Base-by-base conservation (phyloP, 1,140 invertebrate genomes). In the Battus philenor region DNA sequence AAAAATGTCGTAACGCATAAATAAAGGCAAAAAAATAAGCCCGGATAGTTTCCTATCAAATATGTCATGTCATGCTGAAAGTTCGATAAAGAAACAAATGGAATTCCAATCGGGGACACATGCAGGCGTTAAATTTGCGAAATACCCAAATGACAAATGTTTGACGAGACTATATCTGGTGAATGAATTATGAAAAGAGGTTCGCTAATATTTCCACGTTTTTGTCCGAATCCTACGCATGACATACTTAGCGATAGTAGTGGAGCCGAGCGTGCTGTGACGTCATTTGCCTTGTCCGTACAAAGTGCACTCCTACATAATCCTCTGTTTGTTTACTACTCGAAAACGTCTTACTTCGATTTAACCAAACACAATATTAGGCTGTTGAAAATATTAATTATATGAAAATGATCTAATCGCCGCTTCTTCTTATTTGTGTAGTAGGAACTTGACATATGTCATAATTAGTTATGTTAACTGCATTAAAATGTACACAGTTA, bases 161-260 rank as follows among this genome's bases (percentile, higher is more conserved):
- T 32, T 16, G 13, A 13, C 5, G 22, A 1, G 26, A 2, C 5
- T 27, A 27, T 27, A 22, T n/a, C 2, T 9, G 8, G 1, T 26
- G 34, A 26, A 39, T 39, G 22, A 24, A 10, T 11, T 39, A 26
- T 6, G 5, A 22, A 29, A 29, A 29, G 22, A 13, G 4, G 9
- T 8, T 12, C 11, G 22, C 22, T 12, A 9, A 27, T 39, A 39
- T 39, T 39, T 39, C 36, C 36, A 39, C 7, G 36, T 39, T 39
- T 39, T 39, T 26, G 36, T 39, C 9, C 18, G 18, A 39, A 39
- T 15, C 36, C 36, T 39, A 39, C 22, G 36, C 36, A 4, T 27
- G 36, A 10, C 36, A 39, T n/a, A 39, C 36, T 15, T 39, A 27
- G 3, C 13, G 16, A 26, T 9, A 22, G 7, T 9, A 8, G 5